phyloP scores from a whole-genome alignment of 2,888 invertebrate species.

The Drosophila mayaguana region DNA sequence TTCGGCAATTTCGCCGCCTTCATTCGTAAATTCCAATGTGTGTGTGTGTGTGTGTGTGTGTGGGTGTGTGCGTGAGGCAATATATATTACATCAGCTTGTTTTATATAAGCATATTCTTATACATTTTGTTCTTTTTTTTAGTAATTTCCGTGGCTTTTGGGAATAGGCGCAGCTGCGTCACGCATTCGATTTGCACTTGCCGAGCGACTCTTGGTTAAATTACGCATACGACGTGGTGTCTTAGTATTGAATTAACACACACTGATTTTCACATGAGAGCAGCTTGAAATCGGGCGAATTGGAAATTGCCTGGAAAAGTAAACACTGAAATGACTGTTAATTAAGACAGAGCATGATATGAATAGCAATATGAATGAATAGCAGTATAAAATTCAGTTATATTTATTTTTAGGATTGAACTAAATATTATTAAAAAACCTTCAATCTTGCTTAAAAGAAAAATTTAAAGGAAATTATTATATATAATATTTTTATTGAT shows the following conservation, averaged over 20 bases:
- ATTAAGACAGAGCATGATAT: neutral
- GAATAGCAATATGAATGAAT: too few relatives aligned
- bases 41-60: slow-evolving; percentile 2
- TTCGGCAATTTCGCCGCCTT: slow-evolving; percentile 36
- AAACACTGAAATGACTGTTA: neutral
- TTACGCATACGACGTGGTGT: slow-evolving; percentile 38
- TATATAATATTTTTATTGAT: too few relatives aligned
- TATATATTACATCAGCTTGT: slow-evolving; percentile 16
- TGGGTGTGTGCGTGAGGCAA: slow-evolving; percentile 20
- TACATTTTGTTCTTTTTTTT: slow-evolving; percentile 27
- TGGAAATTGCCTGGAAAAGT: neutral
- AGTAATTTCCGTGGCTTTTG: slow-evolving; percentile 34
- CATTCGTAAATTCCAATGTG: slow-evolving; percentile 1
- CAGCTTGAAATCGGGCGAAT: neutral
- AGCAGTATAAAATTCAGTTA: too few relatives aligned
- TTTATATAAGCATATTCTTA: slow-evolving; percentile 19
- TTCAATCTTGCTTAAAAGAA: too few relatives aligned
- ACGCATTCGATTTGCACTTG: slow-evolving; percentile 57
- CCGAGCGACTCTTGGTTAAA: slow-evolving; percentile 4
- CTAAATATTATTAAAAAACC: too few relatives aligned
- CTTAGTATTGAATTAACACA: neutral
- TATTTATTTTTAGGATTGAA: too few relatives aligned
- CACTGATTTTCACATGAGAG: slow-evolving; percentile 1
- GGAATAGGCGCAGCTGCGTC: slow-evolving; percentile 54
- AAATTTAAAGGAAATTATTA: too few relatives aligned